Percentiles rank a stretch among this genome's conserved stretches.
Conservation (phyloP, 2,113 vertebrate species). For the Boleophthalmus pectinirostris region DNA sequence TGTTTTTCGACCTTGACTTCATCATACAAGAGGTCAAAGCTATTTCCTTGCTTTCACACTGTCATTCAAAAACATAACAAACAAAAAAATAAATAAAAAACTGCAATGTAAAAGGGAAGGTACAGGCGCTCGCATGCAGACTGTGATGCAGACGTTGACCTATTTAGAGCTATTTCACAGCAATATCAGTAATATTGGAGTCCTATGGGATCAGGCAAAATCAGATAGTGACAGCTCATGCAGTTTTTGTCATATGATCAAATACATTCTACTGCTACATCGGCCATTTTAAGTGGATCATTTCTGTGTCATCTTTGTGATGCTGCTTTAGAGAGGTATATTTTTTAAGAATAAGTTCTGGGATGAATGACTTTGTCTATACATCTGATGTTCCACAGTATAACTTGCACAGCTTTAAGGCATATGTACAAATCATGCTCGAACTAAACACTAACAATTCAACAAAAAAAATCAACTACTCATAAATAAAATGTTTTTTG, state of each 20-base stretch:
- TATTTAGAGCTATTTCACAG: slow-evolving; percentile 1
- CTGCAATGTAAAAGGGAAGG: not conserved
- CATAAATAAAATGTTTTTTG: too few relatives aligned
- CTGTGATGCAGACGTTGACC: slow-evolving; percentile 1
- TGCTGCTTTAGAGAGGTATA: not conserved
- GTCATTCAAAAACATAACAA: not conserved
- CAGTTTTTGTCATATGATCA: slow-evolving; percentile 9
- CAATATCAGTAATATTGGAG: not conserved
- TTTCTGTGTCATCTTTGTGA: not conserved
- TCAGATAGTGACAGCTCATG: not conserved
- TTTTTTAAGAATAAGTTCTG: too few relatives aligned
- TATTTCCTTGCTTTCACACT: not conserved
- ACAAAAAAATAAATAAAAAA: not conserved
- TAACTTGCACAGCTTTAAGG: too few relatives aligned
- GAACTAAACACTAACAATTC: too few relatives aligned
- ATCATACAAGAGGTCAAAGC: not conserved
- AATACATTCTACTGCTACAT: not conserved
- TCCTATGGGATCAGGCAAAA: not conserved
- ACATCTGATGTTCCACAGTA: too few relatives aligned
- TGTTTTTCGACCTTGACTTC: slow-evolving; percentile 4
- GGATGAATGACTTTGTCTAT: too few relatives aligned
- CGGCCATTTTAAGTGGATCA: not conserved
- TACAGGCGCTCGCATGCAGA: not conserved
- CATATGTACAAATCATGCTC: too few relatives aligned
- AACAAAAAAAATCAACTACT: too few relatives aligned